Evolutionary conservation across 2,113 vertebrate genomes (phyloP).

Genomic region (Cheirogaleus medius): DNA sequence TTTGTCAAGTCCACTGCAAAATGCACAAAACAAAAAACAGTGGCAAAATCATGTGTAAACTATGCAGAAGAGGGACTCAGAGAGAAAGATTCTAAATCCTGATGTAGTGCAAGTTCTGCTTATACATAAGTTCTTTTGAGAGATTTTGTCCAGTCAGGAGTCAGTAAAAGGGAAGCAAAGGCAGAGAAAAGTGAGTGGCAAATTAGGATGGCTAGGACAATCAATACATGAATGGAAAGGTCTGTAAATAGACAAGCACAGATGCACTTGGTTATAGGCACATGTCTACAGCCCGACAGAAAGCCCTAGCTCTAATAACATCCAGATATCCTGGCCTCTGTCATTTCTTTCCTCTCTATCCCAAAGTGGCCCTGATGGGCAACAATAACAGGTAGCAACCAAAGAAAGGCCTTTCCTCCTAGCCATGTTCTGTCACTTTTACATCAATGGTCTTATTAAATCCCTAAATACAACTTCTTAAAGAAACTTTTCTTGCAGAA

Average conservation of each 20-base stretch:
- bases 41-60: neutral
- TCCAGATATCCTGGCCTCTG: neutral
- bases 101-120: neutral
- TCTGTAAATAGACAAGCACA: neutral
- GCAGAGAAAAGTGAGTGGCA: neutral
- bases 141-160: neutral
- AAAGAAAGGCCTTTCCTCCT: neutral
- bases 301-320: neutral
- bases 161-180: neutral
- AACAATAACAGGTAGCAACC: neutral
- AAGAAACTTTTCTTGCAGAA: neutral
- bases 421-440: neutral
- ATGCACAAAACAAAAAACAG: neutral
- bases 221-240: neutral
- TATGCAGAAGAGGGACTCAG: neutral
- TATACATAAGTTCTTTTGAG: neutral
- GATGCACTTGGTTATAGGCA: too few species aligned
- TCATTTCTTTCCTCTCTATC: neutral
- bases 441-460: neutral
- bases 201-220: neutral
- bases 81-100: neutral
- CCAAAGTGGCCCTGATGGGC: neutral
- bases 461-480: neutral
- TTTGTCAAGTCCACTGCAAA: neutral
- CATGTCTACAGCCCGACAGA: neutral